phyloP scores from a whole-genome alignment of 2,113 vertebrate species.

The Orientallactaga bullata region DNA sequence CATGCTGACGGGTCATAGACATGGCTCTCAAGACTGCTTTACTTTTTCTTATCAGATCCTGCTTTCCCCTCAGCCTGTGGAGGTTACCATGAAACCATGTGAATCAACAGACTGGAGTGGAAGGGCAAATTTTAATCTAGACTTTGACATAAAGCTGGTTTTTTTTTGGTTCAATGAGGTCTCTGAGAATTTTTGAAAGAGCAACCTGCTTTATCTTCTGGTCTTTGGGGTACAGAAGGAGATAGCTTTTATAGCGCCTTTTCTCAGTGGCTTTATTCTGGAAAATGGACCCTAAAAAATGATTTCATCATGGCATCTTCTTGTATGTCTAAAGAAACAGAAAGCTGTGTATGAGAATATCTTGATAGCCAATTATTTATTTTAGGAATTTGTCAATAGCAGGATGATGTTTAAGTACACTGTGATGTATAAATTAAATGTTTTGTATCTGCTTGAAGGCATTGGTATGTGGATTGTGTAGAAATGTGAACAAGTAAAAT shows the following conservation, averaged over 20 bases:
- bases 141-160: background rate
- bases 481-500: background rate
- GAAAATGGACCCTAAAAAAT: background rate
- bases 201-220: background rate
- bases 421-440: background rate
- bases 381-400: background rate
- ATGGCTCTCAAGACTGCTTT: background rate
- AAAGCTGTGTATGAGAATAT: background rate
- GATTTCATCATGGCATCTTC: background rate
- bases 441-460: background rate
- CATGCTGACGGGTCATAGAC: background rate
- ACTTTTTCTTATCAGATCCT: background rate
- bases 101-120: background rate
- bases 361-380: background rate
- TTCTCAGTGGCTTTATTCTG: background rate
- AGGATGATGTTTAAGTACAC: background rate
- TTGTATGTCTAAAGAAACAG: too few species aligned
- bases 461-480: background rate
- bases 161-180: background rate
- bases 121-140: background rate
- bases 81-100: background rate
- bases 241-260: background rate
- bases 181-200: background rate
- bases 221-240: background rate
- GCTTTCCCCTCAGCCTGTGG: background rate